phyloP scores from a whole-genome alignment of 2,797 vertebrate species.

The Somateria mollissima region DNA sequence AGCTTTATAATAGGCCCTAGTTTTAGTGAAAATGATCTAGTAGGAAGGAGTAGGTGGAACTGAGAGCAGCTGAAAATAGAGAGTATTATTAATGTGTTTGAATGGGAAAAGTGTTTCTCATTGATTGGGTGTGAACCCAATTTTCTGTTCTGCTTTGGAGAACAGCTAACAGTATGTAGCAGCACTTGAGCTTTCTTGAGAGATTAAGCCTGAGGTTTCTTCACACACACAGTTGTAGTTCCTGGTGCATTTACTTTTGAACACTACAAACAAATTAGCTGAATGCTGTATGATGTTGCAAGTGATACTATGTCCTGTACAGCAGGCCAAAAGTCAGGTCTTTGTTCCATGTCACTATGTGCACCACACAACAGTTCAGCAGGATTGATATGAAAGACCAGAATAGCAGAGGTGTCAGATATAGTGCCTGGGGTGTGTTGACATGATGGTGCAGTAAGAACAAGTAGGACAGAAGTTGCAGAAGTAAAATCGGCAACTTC shows the following conservation, averaged over 20 bases:
- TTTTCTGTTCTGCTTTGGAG: neutral
- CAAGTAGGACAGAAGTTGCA: neutral
- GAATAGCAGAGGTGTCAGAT: slow-evolving; percentile 19
- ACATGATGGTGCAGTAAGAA: neutral
- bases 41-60: slow-evolving; percentile 62
- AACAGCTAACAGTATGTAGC: neutral
- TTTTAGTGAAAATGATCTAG: slow-evolving; percentile 31
- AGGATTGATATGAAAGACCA: neutral
- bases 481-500: neutral
- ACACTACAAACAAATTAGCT: neutral
- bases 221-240: neutral
- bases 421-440: neutral
- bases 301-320: neutral
- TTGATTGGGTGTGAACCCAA: neutral
- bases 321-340: neutral
- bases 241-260: neutral
- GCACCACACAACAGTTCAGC: neutral
- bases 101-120: neutral
- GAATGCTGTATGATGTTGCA: neutral
- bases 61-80: slow-evolving; percentile 4
- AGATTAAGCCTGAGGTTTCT: neutral
- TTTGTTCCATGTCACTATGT: neutral
- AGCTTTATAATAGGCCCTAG: slow-evolving; percentile 54
- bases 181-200: neutral
- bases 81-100: neutral